Base-by-base conservation (phyloP, 2,797 vertebrate species). In the Rhynchotus rufescens region DNA sequence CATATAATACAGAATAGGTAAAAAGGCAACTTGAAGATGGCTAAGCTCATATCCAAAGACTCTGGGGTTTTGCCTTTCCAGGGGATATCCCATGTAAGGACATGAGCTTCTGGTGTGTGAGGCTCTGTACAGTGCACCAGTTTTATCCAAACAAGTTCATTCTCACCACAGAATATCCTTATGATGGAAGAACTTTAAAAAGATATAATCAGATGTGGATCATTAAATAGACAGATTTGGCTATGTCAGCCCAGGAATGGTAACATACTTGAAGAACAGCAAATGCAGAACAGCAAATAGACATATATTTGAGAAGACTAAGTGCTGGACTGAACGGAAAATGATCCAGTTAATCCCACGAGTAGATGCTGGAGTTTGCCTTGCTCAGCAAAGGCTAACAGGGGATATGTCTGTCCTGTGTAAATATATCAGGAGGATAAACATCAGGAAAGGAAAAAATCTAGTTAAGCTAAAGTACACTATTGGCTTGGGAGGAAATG, bases 381-480 rank as follows among this genome's bases (percentile, higher is more conserved):
- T 72, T 80, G 68, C 80, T 92, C 86, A 92, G 79, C 42, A 84
- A 61, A 90, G 65, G 44, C 79, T 88, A 77, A 74, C 65, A 77
- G 68, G 75, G 49, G 49, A 65, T 82, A 42, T 0, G 2, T 82
- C 81, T 83, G 36, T 30, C 61, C 62, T 94, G 79, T 83, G 66
- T 51, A 95, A 95, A 95, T 69, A 80, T n/a, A 89, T 83, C 77
- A 94, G 64, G 30, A 88, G 47, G 51, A 80, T 89, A 80, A 95
- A 89, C 44, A 73, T 40, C 47, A 85, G 66, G 73, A 92, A 79
- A 80, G 15, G 42, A 85, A 69, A 95, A 57, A 87, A 64, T 40
- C 69, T 87, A 61, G 56, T 90, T 85, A 87, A 94, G 69, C 89
- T 93, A 67, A 94, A 89, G 89, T 71, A 85, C 89, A 93, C 94